phyloP scores from a whole-genome alignment of 2,797 vertebrate species.

The Bradypus variegatus region DNA sequence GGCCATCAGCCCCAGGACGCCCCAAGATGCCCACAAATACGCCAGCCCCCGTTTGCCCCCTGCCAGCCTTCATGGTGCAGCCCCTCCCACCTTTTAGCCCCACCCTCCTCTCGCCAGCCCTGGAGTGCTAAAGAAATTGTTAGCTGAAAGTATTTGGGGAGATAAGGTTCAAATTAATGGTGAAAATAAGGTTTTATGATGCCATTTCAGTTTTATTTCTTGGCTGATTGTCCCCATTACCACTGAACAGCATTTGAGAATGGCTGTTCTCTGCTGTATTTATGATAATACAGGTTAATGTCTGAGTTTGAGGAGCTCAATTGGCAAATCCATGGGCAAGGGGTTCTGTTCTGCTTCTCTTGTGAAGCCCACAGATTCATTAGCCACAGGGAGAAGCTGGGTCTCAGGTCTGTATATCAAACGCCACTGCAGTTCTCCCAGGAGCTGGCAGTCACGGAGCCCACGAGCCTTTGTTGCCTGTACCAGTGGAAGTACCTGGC shows the following conservation, averaged over 20 bases:
- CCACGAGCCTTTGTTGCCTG: background rate
- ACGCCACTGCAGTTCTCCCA: accelerated
- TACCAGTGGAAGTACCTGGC: accelerated
- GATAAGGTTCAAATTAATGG: constrained; percentile 52
- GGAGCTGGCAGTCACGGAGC: background rate
- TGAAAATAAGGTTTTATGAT: constrained; percentile 60
- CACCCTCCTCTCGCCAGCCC: background rate
- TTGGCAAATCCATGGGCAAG: constrained; percentile 66
- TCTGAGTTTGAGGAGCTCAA: constrained; percentile 61
- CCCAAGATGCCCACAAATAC: background rate
- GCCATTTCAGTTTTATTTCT: constrained; percentile 57
- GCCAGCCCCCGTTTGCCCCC: background rate
- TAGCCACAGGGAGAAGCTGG: constrained; percentile 51
- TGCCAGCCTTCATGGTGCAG: accelerated
- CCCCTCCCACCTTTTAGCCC: background rate
- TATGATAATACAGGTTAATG: constrained; percentile 67
- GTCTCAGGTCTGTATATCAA: constrained; percentile 28
- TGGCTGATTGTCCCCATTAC: constrained; percentile 47
- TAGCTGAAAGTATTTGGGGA: constrained; percentile 27
- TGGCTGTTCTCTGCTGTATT: constrained; percentile 29
- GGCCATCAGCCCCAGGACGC: background rate
- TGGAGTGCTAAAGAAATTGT: background rate
- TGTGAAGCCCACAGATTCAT: constrained; percentile 43
- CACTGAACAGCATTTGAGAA: background rate
- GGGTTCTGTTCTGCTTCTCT: constrained; percentile 45